Percentiles rank a stretch among this genome's conserved stretches.
phyloP scores from a whole-genome alignment of 2,888 invertebrate genomes.

The Miltochrista miniata region DNA sequence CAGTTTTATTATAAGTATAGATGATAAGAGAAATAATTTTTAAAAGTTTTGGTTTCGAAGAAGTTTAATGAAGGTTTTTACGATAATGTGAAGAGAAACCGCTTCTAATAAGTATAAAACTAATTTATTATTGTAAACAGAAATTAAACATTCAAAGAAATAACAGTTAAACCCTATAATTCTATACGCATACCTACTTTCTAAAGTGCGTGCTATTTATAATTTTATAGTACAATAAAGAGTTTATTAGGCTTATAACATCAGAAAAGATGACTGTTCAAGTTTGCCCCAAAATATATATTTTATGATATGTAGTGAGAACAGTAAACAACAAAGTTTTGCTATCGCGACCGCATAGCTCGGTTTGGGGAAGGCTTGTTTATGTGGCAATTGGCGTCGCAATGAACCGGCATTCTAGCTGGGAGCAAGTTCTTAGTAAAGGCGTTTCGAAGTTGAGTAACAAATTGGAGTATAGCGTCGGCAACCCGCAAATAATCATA shows the following conservation, averaged over 20 bases:
- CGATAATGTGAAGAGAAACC: too few species aligned
- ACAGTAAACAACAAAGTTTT: conserved; percentile 67
- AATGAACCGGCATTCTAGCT: conserved; percentile 63
- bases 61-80: too few species aligned
- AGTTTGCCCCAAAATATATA: conserved; percentile 41
- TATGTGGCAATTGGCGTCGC: conserved; percentile 75
- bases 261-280: conserved; percentile 43
- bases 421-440: conserved; percentile 65
- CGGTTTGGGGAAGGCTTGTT: conserved; percentile 64
- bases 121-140: too few species aligned
- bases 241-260: conserved; percentile 39
- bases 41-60: too few species aligned
- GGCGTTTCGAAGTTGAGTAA: conserved; percentile 63
- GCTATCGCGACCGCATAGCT: conserved; percentile 60
- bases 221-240: conserved; percentile 37
- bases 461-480: conserved; percentile 68
- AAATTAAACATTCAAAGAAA: too few species aligned
- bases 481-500: conserved; percentile 76
- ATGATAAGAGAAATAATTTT: too few species aligned
- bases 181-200: not conserved
- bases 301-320: conserved; percentile 62
- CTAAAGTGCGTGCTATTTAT: conserved; percentile 21
- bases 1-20: too few species aligned
- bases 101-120: too few species aligned
- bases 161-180: too few species aligned